Base-by-base conservation (phyloP, 1,140 invertebrate genomes). In the Zophobas morio region DNA sequence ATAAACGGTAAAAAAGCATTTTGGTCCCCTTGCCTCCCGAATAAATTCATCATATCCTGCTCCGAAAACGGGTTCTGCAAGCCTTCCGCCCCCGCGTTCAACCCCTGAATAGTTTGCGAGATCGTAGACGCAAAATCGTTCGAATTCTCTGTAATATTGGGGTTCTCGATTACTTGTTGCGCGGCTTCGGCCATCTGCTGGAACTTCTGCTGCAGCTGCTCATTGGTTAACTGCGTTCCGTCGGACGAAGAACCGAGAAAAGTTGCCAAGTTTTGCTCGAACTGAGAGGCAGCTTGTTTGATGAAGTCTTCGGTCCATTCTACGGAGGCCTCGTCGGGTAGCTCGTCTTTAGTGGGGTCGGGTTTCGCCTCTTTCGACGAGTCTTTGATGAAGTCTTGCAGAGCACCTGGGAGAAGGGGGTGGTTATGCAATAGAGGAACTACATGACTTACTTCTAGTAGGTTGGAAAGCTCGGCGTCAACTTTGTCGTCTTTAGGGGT, bases 1-100 rank as follows among this genome's bases (percentile, higher is more conserved):
- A 98, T 96, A 83, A 97, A 93, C 0, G 95, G 94, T 53, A 96
- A 85, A 81, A 92, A 90, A 85, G 89, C 89, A 79, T 91, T 91
- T 54, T 88, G 88, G 5, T 81, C 81, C 32, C 70, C 8, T 37
- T 77, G 53, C 71, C 82, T 84, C 8, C 83, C 85, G 76, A 90
- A 89, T 88, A 90, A 89, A 36, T 88, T 89, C 6, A 88, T 86
- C 1, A 90, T 82, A 70, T 90, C 88, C 34, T 88, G 85, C 75
- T 90, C 89, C 0, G 86, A 86, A 78, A 90, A 87, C 0, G 88
- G 88, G 66, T 86, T 86, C 76, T 89, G 87, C 0, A 90, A 82
- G 66, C 84, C 87, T 74, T 89, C 89, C 0, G 88, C 79, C 39
- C 88, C 88, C 70, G 88, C 85, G 80, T 84, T 88, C 37, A 89